Evolutionary conservation across 1,140 invertebrate genomes (phyloP), one percentile per base, ranked within the genome.

Genomic region (Thalassaphorura encarpata): DNA sequence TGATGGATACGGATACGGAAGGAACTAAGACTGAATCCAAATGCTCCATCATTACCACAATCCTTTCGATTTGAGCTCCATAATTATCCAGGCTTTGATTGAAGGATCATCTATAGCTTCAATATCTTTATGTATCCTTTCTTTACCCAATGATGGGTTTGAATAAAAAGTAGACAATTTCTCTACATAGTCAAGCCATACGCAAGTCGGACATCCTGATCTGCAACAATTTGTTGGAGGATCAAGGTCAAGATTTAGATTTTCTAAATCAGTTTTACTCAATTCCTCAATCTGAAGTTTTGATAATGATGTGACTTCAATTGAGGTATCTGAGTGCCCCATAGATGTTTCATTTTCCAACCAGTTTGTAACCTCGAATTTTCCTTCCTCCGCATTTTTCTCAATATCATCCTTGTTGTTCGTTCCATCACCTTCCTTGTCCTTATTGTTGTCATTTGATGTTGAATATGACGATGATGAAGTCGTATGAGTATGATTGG

Each of bases 151-250:
- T 31, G 26, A 18, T 1, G 62, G 46, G 59, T 82, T 75, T 50
- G 78, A 72, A 63, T 87, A 82, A 46, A 83, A 76, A 42, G 80
- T 73, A 16, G 77, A 78, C 18, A 97, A 62, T 55, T 85, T 80
- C 66, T 93, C 83, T 0, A 89, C 91, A 75, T 95, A 97, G 29
- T 85, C 77, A 40, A 97, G 82, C 84, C 89, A 97, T 16, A 97
- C 92, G 72, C 93, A 97, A 69, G 96, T 95, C 1, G 83, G 75
- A 76, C 93, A 97, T 1, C 91, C 92, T 3, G 87, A 90, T 81
- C 87, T 87, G 64, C 93, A 97, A 70, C 93, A 97, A 31, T 76
- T 84, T 2, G 83, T 87, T 1, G 89, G 89, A 0, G 62, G 52
- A 2, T 19, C 26, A 13, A 55, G 43, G 23, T 53, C 54, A 18